A percentile compares a stretch with the other conserved stretches of the same genome.
Conservation (phyloP, 2,888 invertebrate genomes). For the Drosophila heteroneura region DNA sequence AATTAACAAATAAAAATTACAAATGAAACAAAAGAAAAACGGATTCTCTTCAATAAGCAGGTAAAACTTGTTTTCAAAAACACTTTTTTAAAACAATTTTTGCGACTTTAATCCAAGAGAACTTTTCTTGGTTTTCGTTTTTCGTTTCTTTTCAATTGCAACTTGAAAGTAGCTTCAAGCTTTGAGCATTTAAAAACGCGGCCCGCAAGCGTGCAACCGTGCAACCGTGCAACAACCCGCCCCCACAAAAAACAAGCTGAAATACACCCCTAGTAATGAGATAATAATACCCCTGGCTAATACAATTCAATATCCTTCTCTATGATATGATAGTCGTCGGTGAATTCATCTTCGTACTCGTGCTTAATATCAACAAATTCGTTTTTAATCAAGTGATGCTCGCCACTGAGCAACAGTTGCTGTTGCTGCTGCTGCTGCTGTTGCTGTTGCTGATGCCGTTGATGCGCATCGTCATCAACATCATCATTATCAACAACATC, state of each 20-base stretch:
- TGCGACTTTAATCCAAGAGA: neutral
- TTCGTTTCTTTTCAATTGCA: neutral
- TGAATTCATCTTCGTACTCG: conserved; percentile 64
- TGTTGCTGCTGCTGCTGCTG: conserved; percentile 34
- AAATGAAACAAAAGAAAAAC: neutral
- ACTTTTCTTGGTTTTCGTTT: neutral
- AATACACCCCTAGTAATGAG: neutral
- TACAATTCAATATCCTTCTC: conserved; percentile 77
- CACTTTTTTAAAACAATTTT: neutral
- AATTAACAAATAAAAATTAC: neutral
- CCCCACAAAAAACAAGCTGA: neutral
- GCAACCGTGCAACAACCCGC: conserved; percentile 1
- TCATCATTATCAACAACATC: conserved; percentile 51
- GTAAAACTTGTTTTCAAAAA: neutral
- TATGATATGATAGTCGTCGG: conserved; percentile 66
- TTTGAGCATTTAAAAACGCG: conserved; percentile 30
- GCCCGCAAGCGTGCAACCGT: neutral
- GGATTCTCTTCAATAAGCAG: neutral
- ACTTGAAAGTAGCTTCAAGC: conserved; percentile 8
- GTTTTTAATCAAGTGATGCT: conserved; percentile 56
- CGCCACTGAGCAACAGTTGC: conserved; percentile 42
- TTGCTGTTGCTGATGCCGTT: conserved; percentile 27
- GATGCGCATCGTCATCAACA: conserved; percentile 54
- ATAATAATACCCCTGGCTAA: conserved; percentile 21
- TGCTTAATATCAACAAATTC: conserved; percentile 67